Evolutionary conservation across 1,140 invertebrate genomes (phyloP).

Genomic region (Pogonus chalceus): DNA sequence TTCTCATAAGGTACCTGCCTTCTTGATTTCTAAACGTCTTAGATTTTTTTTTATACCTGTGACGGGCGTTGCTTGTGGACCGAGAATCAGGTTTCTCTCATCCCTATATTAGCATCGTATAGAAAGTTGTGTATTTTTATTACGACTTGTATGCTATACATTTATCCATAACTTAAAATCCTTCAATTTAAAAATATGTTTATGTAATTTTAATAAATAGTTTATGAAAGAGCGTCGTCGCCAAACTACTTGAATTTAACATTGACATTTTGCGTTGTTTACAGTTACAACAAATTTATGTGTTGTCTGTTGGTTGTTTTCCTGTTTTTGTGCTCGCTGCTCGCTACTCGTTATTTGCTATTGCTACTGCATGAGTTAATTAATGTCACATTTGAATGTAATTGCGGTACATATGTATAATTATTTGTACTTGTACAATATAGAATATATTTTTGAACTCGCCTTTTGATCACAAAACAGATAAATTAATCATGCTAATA

Average conservation of each 20-base stretch:
- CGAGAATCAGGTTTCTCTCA: background rate
- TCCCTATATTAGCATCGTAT: background rate
- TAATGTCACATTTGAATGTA: background rate
- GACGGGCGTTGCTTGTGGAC: background rate
- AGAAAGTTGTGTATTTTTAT: background rate
- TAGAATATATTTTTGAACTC: too few species aligned
- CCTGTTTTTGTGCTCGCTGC: background rate
- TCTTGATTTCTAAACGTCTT: background rate
- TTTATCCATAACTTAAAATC: too few species aligned
- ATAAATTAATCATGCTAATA: too few species aligned
- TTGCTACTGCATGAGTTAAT: background rate
- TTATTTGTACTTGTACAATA: too few species aligned
- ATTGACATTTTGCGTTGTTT: background rate
- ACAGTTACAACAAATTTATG: background rate
- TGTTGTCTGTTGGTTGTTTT: background rate
- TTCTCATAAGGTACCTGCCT: too few species aligned
- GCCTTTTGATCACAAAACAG: too few species aligned
- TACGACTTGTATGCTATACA: too few species aligned
- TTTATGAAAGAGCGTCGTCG: too few species aligned
- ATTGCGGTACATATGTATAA: background rate
- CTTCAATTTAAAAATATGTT: too few species aligned
- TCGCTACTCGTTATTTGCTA: too few species aligned
- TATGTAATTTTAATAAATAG: too few species aligned
- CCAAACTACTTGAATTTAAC: too few species aligned
- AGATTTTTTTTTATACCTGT: background rate